Conservation (phyloP, 1,140 invertebrate genomes). For the Trichomalopsis sarcophagae region DNA sequence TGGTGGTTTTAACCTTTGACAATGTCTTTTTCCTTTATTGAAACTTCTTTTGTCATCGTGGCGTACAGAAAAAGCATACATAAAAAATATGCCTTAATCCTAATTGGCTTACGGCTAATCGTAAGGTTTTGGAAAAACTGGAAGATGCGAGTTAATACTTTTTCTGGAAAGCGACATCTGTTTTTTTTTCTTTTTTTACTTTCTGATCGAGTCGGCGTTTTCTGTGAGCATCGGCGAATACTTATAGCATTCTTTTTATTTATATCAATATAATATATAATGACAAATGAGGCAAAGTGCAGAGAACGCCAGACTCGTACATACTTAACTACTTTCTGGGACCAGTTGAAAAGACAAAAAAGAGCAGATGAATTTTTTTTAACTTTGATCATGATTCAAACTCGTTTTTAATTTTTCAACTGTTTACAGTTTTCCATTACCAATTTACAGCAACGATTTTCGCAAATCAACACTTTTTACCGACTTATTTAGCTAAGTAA, state of each 20-base stretch:
- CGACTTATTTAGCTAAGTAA: slow-evolving; percentile 61
- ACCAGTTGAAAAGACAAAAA: slow-evolving; percentile 37
- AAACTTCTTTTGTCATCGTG: slow-evolving; percentile 65
- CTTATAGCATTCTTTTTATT: neutral
- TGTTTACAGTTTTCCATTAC: slow-evolving; percentile 33
- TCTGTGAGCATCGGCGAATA: neutral
- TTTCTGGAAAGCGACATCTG: slow-evolving; percentile 60
- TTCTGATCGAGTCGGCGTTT: neutral
- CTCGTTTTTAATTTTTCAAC: slow-evolving; percentile 26
- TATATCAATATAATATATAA: neutral
- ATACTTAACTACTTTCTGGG: slow-evolving; percentile 21
- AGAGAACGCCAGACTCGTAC: neutral
- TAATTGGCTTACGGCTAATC: slow-evolving; percentile 59
- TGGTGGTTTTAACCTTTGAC: slow-evolving; percentile 51
- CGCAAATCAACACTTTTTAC: slow-evolving; percentile 43
- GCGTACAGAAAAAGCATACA: slow-evolving; percentile 76
- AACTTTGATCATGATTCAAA: slow-evolving; percentile 27
- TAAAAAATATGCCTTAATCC: slow-evolving; percentile 75
- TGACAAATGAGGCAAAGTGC: neutral
- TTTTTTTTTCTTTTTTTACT: neutral
- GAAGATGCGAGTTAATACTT: slow-evolving; percentile 73
- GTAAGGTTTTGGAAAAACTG: slow-evolving; percentile 57
- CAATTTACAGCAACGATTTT: slow-evolving; percentile 38
- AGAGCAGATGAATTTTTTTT: neutral
- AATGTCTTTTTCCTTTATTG: slow-evolving; percentile 64